phyloP scores from a whole-genome alignment of 2,888 invertebrate species.

The Cataglyphis rosenhaueri region DNA sequence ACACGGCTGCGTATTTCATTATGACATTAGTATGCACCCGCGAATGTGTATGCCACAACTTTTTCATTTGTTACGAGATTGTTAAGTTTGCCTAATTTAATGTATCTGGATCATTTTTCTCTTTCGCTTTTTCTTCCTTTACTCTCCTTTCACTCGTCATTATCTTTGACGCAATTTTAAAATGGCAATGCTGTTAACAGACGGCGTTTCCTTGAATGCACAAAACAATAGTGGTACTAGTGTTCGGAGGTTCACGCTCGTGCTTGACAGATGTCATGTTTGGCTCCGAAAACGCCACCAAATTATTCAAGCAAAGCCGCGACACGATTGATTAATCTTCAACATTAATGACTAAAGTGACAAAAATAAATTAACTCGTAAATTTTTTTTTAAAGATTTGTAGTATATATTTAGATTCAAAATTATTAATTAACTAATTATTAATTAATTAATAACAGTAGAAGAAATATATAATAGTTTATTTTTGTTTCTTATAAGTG shows the following conservation, averaged over 20 bases:
- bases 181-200: constrained; percentile 61
- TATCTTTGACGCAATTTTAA: constrained; percentile 68
- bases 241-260: constrained; percentile 40
- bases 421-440: not conserved
- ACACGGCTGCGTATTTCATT: constrained; percentile 60
- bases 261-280: constrained; percentile 46
- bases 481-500: not conserved
- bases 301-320: not conserved
- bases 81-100: constrained; percentile 73
- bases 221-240: constrained; percentile 58
- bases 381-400: not conserved
- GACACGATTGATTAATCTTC: constrained; percentile 20
- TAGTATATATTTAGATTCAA: not conserved
- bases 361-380: not conserved
- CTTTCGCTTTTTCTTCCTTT: not conserved
- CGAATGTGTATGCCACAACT: constrained; percentile 60
- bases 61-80: constrained; percentile 72
- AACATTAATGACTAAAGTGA: not conserved
- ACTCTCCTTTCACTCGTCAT: constrained; percentile 51
- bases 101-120: constrained; percentile 59
- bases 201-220: constrained; percentile 49
- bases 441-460: not conserved
- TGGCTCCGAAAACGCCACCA: constrained; percentile 13
- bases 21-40: constrained; percentile 66
- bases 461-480: too few relatives aligned